A percentile compares a stretch with the other conserved stretches of the same genome.
These are phyloP conservation scores for Pectinophora gossypiella DNA, from an alignment of 1,140 invertebrate genomes.

Conservation along the genomic window DNA sequence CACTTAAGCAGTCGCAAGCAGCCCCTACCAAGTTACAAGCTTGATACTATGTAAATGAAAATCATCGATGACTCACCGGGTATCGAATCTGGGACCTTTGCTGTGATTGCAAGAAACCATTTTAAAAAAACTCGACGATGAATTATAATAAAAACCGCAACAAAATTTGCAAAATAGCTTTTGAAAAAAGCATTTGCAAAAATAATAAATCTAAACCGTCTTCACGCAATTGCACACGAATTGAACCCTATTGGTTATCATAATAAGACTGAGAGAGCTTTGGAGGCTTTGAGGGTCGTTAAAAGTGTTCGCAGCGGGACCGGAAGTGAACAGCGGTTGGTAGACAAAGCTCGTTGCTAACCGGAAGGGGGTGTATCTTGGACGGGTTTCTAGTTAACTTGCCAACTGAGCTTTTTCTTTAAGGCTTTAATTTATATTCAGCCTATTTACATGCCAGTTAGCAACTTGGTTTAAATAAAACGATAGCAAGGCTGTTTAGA, in stretches of 20 bases:
- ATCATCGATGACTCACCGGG: no score
- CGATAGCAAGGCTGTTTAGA: no score
- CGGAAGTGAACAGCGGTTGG: conserved; percentile 50
- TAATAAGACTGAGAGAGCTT: no score
- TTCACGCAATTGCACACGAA: conserved; percentile 5
- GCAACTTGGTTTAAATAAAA: background rate
- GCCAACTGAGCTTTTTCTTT: background rate
- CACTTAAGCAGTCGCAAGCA: no score
- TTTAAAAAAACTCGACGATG: no score
- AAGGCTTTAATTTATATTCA: background rate
- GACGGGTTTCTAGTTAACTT: conserved; percentile 26
- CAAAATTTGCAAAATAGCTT: no score
- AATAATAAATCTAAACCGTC: conserved; percentile 43
- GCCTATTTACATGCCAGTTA: background rate
- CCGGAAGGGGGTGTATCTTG: conserved; percentile 46
- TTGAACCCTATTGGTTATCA: no score
- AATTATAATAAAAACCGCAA: no score
- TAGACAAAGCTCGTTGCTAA: conserved; percentile 54
- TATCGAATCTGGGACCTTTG: no score
- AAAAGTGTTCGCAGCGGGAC: conserved; percentile 18
- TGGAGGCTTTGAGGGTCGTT: background rate
- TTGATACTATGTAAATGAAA: no score
- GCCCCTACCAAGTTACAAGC: no score
- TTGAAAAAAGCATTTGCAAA: conserved; percentile 43
- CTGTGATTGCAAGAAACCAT: no score